phyloP scores from a whole-genome alignment of 2,888 invertebrate species.

The Dynastes hyllus region DNA sequence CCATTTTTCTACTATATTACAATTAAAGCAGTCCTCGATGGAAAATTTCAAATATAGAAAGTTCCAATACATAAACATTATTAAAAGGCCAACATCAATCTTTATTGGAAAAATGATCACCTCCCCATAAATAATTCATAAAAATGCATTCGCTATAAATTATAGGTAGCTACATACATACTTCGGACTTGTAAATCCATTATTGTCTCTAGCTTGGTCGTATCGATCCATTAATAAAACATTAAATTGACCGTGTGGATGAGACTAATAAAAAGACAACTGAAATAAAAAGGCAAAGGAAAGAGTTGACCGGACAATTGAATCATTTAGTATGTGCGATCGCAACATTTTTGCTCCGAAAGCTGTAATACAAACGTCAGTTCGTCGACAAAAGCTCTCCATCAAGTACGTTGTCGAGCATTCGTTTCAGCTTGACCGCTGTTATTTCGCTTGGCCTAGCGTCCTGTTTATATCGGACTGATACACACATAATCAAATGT shows the following conservation, averaged over 20 bases:
- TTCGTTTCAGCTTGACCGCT: conserved; percentile 41
- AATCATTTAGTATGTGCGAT: conserved; percentile 48
- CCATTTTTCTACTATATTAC: too few species aligned
- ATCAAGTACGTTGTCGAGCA: conserved; percentile 34
- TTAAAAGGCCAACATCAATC: conserved; percentile 21
- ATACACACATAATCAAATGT: conserved; percentile 47
- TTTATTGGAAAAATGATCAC: conserved; percentile 24
- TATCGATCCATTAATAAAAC: conserved; percentile 44
- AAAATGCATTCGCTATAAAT: conserved; percentile 35
- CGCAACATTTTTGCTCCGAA: conserved; percentile 46
- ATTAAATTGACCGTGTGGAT: conserved; percentile 46
- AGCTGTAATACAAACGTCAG: conserved; percentile 47
- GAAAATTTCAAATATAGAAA: conserved; percentile 19
- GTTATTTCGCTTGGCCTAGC: conserved; percentile 35
- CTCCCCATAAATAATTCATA: conserved; percentile 34
- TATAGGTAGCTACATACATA: conserved; percentile 35
- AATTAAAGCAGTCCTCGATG: too few species aligned
- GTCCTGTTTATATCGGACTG: conserved; percentile 18
- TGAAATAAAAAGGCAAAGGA: conserved; percentile 28
- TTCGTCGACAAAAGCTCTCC: conserved; percentile 42
- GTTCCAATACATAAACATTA: conserved; percentile 25
- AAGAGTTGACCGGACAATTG: conserved; percentile 43
- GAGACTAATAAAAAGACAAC: conserved; percentile 33
- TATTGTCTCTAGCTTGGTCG: conserved; percentile 34
- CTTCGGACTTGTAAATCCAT: conserved; percentile 32